phyloP scores from a whole-genome alignment of 2,797 vertebrate genomes.

The Potorous gilbertii region DNA sequence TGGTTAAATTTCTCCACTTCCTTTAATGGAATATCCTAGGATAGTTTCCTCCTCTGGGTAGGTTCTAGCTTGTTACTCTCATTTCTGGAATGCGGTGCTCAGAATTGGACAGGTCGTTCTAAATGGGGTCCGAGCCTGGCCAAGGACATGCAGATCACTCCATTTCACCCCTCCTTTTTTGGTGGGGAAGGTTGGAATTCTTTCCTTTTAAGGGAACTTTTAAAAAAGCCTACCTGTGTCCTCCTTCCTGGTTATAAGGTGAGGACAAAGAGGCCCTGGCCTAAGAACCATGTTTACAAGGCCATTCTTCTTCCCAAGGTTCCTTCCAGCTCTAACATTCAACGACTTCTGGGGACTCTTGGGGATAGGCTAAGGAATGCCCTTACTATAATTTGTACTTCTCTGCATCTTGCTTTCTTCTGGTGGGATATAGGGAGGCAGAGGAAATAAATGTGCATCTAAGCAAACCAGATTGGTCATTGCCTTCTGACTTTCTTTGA shows the following conservation, averaged over 20 bases:
- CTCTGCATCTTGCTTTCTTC: background rate
- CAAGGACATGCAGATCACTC: background rate
- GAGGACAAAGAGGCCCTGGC: background rate
- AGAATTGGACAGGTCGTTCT: background rate
- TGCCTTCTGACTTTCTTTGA: background rate
- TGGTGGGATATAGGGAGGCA: background rate
- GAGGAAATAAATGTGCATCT: background rate
- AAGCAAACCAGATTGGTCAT: background rate
- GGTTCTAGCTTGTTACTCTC: background rate
- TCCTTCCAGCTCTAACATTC: background rate
- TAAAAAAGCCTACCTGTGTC: background rate
- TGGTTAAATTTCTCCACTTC: background rate
- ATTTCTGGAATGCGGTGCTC: background rate
- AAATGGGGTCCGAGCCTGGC: background rate
- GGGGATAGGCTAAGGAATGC: background rate
- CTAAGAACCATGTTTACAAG: background rate
- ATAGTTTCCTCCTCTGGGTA: background rate
- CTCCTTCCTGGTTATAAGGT: background rate
- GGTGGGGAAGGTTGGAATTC: background rate
- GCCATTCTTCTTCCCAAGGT: background rate
- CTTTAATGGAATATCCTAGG: background rate
- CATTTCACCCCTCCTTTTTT: background rate
- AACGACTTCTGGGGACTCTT: background rate
- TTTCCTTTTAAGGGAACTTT: background rate
- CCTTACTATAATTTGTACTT: background rate